Conservation (phyloP, 2,113 vertebrate genomes). For the Xerus inauris region DNA sequence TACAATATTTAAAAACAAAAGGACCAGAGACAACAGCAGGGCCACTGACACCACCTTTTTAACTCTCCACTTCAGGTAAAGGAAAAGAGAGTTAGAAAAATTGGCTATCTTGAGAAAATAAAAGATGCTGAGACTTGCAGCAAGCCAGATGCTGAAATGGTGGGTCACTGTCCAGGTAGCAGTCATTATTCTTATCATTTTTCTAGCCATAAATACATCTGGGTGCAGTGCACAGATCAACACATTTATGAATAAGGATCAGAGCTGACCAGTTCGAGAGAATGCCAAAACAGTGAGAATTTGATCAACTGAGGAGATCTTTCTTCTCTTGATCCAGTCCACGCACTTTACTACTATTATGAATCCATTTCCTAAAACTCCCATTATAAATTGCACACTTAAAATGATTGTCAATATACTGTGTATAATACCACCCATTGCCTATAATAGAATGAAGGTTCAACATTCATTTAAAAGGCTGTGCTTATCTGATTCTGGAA, state of each 20-base stretch:
- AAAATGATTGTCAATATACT: background rate
- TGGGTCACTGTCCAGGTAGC: background rate
- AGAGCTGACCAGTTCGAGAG: background rate
- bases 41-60: background rate
- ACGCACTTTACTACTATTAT: background rate
- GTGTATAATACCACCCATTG: background rate
- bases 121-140: background rate
- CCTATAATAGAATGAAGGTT: background rate
- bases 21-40: background rate
- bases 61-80: constrained; percentile 53
- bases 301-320: background rate
- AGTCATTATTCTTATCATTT: background rate
- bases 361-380: background rate
- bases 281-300: background rate
- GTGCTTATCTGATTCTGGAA: background rate
- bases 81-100: constrained; percentile 42
- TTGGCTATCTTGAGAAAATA: constrained; percentile 59
- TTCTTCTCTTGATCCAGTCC: constrained; percentile 18
- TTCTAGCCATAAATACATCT: background rate
- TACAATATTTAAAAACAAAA: background rate
- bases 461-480: background rate
- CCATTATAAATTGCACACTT: background rate
- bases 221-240: background rate
- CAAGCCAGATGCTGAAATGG: constrained; percentile 20
- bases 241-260: rapidly evolving